Evolutionary conservation across 2,797 vertebrate genomes (phyloP), one percentile per base, ranked within the genome.

Genomic region (Sebastes elongatus): DNA sequence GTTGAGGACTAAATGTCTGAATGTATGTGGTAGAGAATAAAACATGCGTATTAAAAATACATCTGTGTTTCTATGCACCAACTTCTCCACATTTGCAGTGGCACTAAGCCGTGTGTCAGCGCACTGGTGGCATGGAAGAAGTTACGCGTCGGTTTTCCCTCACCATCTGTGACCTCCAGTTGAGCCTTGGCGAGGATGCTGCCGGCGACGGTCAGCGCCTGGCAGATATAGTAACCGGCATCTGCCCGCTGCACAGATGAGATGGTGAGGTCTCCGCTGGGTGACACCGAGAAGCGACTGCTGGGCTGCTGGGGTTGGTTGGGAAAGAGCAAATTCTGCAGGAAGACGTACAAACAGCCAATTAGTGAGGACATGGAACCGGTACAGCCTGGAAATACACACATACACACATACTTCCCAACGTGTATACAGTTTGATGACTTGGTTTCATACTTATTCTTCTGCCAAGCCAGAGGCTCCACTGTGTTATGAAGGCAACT

Each of bases 101-200:
- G 52, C 49, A 33, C 57, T 62, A 63, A 56, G 32, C 28, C 2
- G 20, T 62, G 74, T 35, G 71, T n/a, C 52, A 33, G 68, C 81
- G 78, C 76, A 71, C 78, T 78, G 81, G 76, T 78, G 81, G 80
- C 53, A 59, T 33, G 46, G 53, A 68, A 68, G 32, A 65, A 76
- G 76, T 64, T 70, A 80, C 38, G 35, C 14, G 8, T 75, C 61
- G 56, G 66, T 74, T 83, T 78, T 71, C 22, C 89, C 97, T 96
- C 92, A 99, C 99, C 98, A 92, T 99, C 99, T 92, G 98, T 99
- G 94, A 99, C 98, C 95, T 99, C 99, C 95, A 99, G 96, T 92
- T 99, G 98, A 88, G 99, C 98, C 91, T 99, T 99, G 93, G 99
- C 98, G 85, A 99, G 96, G 90, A 99, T 99, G 90, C 98, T 99